phyloP scores from a whole-genome alignment of 2,797 vertebrate genomes.

The Anguilla anguilla region DNA sequence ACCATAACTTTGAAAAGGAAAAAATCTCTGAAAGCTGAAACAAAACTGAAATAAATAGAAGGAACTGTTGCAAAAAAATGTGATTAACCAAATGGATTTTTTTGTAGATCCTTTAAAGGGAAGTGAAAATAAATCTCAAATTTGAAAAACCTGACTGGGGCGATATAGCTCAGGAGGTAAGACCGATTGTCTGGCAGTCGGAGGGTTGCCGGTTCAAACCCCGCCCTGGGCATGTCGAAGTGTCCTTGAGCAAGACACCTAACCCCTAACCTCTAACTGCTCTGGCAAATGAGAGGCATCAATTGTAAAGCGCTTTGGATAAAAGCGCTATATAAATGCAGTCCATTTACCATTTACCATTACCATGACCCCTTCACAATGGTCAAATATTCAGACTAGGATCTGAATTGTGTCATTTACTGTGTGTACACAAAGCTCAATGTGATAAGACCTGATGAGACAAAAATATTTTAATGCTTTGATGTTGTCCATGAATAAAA shows the following conservation, averaged over 20 bases:
- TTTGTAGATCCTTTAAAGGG: background rate
- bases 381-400: background rate
- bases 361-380: background rate
- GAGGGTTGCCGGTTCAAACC: no score
- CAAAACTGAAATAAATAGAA: background rate
- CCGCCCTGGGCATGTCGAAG: no score
- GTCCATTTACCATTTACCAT: no score
- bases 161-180: no score
- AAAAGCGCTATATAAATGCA: no score
- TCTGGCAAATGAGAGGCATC: no score
- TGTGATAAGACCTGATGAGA: background rate
- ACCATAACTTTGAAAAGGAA: background rate
- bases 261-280: no score
- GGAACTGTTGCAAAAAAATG: background rate
- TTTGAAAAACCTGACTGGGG: no score
- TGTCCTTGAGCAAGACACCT: no score
- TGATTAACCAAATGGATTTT: background rate
- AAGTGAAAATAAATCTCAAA: background rate
- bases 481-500: background rate
- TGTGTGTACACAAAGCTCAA: background rate
- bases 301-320: no score
- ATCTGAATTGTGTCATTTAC: background rate
- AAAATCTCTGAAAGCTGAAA: background rate
- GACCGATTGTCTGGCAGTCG: no score
- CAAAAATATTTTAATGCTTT: background rate